Evolutionary conservation across 2,888 invertebrate genomes (phyloP).

Genomic region (Andrena haemorrhoa): DNA sequence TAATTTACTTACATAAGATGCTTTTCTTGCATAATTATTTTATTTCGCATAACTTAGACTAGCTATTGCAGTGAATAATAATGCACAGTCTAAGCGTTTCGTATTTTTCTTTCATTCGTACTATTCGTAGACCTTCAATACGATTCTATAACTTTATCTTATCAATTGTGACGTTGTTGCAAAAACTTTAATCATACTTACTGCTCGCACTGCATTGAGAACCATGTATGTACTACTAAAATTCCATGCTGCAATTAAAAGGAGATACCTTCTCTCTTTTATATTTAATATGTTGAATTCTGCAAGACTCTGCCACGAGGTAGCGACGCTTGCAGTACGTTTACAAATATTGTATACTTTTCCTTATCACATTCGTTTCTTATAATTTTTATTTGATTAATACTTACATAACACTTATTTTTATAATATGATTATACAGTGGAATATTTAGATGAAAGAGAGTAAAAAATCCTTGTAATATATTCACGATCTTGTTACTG

Average conservation of each 20-base stretch:
- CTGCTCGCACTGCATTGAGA: conserved; percentile 17
- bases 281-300: conserved; percentile 46
- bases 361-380: conserved; percentile 38
- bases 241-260: conserved; percentile 14
- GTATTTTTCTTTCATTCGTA: conserved; percentile 39
- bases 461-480: conserved; percentile 47
- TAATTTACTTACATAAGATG: conserved; percentile 33
- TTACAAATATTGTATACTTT: conserved; percentile 43
- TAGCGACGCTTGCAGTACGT: conserved; percentile 28
- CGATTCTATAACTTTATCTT: conserved; percentile 18
- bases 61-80: conserved; percentile 44
- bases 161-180: conserved; percentile 22
- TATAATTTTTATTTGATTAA: conserved; percentile 43
- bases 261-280: conserved; percentile 15
- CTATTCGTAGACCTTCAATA: conserved; percentile 42
- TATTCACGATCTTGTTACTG: conserved; percentile 52
- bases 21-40: conserved; percentile 48
- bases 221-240: conserved; percentile 20
- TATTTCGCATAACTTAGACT: conserved; percentile 29
- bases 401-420: conserved; percentile 41
- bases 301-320: conserved; percentile 21
- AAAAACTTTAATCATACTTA: conserved; percentile 34
- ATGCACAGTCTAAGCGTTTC: conserved; percentile 38
- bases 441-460: conserved; percentile 34
- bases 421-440: conserved; percentile 48